Percentiles rank a stretch among this genome's conserved stretches.
These are phyloP conservation scores for Drosophila athabasca DNA, from an alignment of 1,140 invertebrate genomes.

Conservation along the genomic window DNA sequence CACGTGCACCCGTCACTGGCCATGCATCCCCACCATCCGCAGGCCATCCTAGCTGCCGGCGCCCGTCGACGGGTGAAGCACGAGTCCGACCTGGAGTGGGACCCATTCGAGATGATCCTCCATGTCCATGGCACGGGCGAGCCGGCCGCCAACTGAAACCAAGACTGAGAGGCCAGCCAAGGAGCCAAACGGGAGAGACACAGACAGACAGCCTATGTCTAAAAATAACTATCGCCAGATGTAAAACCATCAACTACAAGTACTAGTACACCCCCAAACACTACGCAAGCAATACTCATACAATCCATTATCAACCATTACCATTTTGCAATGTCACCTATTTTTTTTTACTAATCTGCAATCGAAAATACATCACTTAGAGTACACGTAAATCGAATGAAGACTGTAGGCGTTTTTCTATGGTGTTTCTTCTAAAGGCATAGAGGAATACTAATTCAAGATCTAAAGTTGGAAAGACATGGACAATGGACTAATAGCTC, in stretches of 20 bases:
- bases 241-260: slow-evolving; percentile 39
- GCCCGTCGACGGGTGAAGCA: slow-evolving; percentile 64
- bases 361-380: slow-evolving; percentile 52
- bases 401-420: no score
- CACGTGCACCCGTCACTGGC: slow-evolving; percentile 29
- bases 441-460: neutral
- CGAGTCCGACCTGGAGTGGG: slow-evolving; percentile 77
- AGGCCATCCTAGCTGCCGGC: slow-evolving; percentile 6
- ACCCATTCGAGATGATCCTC: slow-evolving; percentile 81
- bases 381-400: neutral
- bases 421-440: neutral
- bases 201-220: slow-evolving; percentile 35
- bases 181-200: slow-evolving; percentile 9
- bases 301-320: slow-evolving; percentile 29
- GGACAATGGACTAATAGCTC: no score
- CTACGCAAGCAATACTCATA: slow-evolving; percentile 17
- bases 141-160: slow-evolving; percentile 69
- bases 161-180: slow-evolving; percentile 51
- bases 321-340: slow-evolving; percentile 58
- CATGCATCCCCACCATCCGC: slow-evolving; percentile 51
- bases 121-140: slow-evolving; percentile 75
- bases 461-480: neutral
- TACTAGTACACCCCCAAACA: neutral
- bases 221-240: slow-evolving; percentile 54
- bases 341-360: slow-evolving; percentile 33